These are phyloP conservation scores for Caenorhabditis becei DNA, from an alignment of 2,888 invertebrate genomes.

Conservation along the genomic window DNA sequence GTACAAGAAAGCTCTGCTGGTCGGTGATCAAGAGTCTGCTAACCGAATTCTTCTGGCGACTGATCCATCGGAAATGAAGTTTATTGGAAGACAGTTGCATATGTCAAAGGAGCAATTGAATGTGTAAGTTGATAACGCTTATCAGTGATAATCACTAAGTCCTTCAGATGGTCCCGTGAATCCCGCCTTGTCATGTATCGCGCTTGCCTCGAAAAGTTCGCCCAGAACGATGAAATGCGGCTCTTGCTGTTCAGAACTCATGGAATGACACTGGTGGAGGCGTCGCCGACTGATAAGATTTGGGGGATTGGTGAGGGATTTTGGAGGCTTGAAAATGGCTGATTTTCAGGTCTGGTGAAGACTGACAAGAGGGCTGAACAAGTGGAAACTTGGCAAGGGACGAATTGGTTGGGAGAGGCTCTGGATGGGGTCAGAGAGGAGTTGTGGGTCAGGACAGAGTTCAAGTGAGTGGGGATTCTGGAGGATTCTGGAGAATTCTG, in stretches of 20 bases:
- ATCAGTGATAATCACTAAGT: too few species aligned
- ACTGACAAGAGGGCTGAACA: conserved; percentile 26
- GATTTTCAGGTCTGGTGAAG: conserved; percentile 26
- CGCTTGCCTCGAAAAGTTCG: conserved; percentile 33
- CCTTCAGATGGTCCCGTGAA: conserved; percentile 27
- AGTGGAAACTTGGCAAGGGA: conserved; percentile 22
- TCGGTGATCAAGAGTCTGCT: conserved; percentile 15
- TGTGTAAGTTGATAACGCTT: conserved; percentile 20
- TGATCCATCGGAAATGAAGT: conserved; percentile 33
- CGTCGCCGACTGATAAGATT: conserved; percentile 37
- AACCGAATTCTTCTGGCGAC: conserved; percentile 19
- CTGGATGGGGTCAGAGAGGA: conserved; percentile 40
- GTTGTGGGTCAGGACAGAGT: conserved; percentile 15
- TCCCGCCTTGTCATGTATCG: conserved; percentile 30
- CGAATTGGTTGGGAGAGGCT: conserved; percentile 41
- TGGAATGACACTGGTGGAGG: conserved; percentile 43
- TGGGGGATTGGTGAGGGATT: conserved; percentile 41
- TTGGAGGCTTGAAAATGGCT: background rate
- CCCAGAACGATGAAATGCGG: conserved; percentile 8
- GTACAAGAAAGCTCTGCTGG: conserved; percentile 41
- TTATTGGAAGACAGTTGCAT: conserved; percentile 21
- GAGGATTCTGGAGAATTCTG: background rate
- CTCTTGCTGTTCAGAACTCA: conserved; percentile 37
- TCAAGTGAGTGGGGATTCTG: background rate
- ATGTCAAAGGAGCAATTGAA: conserved; percentile 40